phyloP scores from a whole-genome alignment of 2,797 vertebrate species.

The Phoxinus dragarum region DNA sequence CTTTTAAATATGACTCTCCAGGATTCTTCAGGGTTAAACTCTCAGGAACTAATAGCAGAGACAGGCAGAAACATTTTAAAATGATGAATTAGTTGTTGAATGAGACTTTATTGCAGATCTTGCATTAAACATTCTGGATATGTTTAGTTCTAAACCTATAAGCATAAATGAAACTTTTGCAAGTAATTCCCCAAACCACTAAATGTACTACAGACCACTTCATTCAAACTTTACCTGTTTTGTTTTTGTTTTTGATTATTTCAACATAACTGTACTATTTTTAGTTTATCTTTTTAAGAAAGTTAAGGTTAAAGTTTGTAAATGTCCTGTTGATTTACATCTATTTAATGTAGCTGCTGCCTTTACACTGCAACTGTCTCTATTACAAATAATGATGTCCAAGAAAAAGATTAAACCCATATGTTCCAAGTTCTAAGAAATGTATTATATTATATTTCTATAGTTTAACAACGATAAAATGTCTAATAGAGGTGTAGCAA shows the following conservation, averaged over 20 bases:
- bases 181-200: not conserved
- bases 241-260: not conserved
- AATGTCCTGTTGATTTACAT: not conserved
- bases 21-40: slow-evolving; percentile 40
- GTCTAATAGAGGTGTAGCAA: not conserved
- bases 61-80: not conserved
- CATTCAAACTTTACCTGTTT: not conserved
- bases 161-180: not conserved
- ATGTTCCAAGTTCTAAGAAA: not conserved
- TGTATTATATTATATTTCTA: not conserved
- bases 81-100: not conserved
- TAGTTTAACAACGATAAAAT: not conserved
- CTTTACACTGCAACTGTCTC: not conserved
- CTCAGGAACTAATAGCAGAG: slow-evolving; percentile 54
- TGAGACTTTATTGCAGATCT: not conserved
- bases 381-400: not conserved
- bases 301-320: not conserved
- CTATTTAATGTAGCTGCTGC: not conserved
- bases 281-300: not conserved
- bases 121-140: not conserved
- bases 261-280: not conserved
- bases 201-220: not conserved
- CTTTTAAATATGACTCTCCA: slow-evolving; percentile 45
- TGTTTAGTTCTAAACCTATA: not conserved
- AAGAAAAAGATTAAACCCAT: not conserved